These are phyloP conservation scores for Reticulitermes lucifugus DNA, from an alignment of 2,888 invertebrate genomes.

Conservation along the genomic window DNA sequence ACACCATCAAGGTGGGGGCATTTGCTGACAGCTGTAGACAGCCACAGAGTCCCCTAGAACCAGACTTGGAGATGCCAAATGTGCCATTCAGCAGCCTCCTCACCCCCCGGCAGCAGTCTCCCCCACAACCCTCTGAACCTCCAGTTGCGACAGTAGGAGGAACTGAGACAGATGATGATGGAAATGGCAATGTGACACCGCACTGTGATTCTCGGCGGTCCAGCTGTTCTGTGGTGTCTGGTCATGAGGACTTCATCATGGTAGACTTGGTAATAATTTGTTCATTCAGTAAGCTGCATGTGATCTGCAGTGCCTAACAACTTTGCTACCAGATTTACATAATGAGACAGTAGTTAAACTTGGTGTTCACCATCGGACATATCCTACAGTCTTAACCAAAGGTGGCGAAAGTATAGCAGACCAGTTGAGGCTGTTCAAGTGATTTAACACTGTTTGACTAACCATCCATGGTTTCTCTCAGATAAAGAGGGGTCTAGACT, in stretches of 20 bases:
- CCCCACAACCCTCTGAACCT: constrained; percentile 56
- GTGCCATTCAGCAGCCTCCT: constrained; percentile 75
- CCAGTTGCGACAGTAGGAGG: neutral
- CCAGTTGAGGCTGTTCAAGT: no score
- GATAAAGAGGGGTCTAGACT: no score
- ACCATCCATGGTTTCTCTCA: no score
- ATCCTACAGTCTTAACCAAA: no score
- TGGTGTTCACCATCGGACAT: no score
- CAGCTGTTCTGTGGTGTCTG: constrained; percentile 66
- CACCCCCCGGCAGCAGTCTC: constrained; percentile 60
- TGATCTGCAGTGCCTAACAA: neutral
- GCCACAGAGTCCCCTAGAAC: constrained; percentile 60
- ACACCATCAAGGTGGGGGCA: constrained; percentile 79
- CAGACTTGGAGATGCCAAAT: constrained; percentile 69
- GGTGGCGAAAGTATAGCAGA: no score
- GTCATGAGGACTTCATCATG: constrained; percentile 77
- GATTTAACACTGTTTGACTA: no score
- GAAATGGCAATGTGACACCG: constrained; percentile 62
- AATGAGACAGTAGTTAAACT: no score
- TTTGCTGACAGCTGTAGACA: constrained; percentile 75
- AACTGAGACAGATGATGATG: constrained; percentile 59
- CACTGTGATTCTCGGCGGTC: constrained; percentile 63
- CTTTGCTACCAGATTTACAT: no score
- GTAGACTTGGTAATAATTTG: constrained; percentile 73
- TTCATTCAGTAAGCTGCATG: constrained; percentile 47